Conservation (phyloP, 2,888 invertebrate species). For the Molorchus minor region DNA sequence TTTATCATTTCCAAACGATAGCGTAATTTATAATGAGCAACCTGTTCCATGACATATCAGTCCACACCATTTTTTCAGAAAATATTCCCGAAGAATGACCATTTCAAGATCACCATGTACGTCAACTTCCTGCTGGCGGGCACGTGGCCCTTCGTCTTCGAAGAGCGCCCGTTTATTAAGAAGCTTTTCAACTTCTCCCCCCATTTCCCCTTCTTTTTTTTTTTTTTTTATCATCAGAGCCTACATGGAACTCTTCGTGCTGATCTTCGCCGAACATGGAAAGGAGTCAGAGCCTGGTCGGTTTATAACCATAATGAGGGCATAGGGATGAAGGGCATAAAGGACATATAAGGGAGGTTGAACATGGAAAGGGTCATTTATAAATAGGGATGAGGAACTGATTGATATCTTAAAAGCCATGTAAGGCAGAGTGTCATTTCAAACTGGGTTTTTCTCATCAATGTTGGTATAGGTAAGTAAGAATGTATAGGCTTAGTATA, state of each 20-base stretch:
- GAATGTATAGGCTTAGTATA: too few species aligned
- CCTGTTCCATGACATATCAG: too few species aligned
- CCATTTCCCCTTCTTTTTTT: constrained; percentile 24
- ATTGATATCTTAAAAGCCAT: too few species aligned
- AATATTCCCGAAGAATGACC: constrained; percentile 33
- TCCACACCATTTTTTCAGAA: too few species aligned
- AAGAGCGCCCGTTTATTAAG: constrained; percentile 23
- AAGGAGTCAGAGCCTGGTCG: constrained; percentile 32
- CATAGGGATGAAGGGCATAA: too few species aligned
- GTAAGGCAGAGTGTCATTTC: too few species aligned
- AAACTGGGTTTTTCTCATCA: constrained; percentile 15
- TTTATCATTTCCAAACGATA: too few species aligned
- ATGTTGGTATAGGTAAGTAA: constrained; percentile 4
- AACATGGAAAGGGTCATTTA: too few species aligned
- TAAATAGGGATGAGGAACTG: too few species aligned
- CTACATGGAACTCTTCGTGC: constrained; percentile 27
- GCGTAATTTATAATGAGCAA: too few species aligned
- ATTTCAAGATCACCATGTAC: constrained; percentile 35
- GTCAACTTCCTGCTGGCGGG: constrained; percentile 30
- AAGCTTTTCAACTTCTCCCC: constrained; percentile 27
- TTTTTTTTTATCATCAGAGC: constrained; percentile 33
- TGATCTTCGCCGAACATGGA: constrained; percentile 26
- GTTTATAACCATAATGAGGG: too few species aligned
- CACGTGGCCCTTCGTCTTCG: constrained; percentile 36
- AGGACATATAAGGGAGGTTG: too few species aligned